Conservation (phyloP, 2,888 invertebrate genomes). For the Acanthosepion lycidas region DNA sequence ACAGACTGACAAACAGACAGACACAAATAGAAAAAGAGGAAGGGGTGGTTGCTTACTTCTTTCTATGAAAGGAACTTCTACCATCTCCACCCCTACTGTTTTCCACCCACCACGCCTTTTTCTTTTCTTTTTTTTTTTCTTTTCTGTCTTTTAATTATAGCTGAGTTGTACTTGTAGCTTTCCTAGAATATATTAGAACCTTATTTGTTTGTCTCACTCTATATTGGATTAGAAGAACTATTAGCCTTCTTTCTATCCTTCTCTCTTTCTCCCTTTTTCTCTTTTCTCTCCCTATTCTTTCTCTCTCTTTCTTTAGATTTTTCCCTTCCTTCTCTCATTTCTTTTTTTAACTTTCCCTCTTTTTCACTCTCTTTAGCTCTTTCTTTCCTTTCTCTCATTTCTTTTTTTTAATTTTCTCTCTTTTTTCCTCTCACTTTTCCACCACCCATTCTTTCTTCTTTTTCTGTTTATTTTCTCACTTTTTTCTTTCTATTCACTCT, state of each 20-base stretch:
- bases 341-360: not conserved
- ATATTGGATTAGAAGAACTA: too few species aligned
- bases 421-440: not conserved
- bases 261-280: too few species aligned
- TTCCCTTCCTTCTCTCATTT: too few species aligned
- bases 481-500: not conserved
- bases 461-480: not conserved
- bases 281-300: not conserved
- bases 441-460: not conserved
- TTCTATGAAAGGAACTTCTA: not conserved
- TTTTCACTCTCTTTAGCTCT: not conserved
- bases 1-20: not conserved
- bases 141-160: not conserved
- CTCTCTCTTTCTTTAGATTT: not conserved
- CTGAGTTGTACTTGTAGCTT: not conserved
- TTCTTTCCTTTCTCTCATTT: not conserved
- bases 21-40: not conserved
- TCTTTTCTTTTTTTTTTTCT: too few species aligned
- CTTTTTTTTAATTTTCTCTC: not conserved
- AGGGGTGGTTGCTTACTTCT: conserved; percentile 4
- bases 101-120: not conserved
- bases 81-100: not conserved
- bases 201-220: too few species aligned
- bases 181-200: not conserved
- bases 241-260: too few species aligned